Evolutionary conservation across 2,888 invertebrate species (phyloP).

Genomic region (Limenitis camilla): DNA sequence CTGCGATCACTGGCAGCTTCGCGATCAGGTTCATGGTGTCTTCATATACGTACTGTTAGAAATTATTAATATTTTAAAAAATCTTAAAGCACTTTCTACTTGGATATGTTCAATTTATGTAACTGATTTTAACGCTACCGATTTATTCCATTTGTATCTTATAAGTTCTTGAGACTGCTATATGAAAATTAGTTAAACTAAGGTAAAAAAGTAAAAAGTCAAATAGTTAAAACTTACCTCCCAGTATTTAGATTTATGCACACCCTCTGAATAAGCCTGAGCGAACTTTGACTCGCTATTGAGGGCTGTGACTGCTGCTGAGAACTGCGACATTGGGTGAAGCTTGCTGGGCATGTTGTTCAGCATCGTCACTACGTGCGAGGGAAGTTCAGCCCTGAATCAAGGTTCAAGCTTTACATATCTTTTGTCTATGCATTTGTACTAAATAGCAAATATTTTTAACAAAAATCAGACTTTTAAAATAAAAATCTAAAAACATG

Average conservation of each 20-base stretch:
- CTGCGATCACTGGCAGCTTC: constrained; percentile 94
- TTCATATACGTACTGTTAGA: constrained; percentile 82
- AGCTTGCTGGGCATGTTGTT: constrained; percentile 92
- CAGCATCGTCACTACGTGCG: constrained; percentile 93
- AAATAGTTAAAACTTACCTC: constrained; percentile 64
- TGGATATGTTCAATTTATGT: too few relatives aligned
- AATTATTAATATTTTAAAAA: constrained; percentile 1
- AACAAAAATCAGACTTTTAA: background rate
- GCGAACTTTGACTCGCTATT: constrained; percentile 95
- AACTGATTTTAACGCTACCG: too few relatives aligned
- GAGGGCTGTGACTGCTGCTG: constrained; percentile 91
- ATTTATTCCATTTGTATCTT: too few relatives aligned
- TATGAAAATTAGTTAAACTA: too few relatives aligned
- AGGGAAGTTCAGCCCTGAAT: constrained; percentile 88
- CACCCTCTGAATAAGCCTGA: constrained; percentile 90
- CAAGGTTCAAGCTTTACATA: background rate
- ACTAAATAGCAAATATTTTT: too few relatives aligned
- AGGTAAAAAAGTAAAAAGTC: too few relatives aligned
- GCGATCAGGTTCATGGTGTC: constrained; percentile 97
- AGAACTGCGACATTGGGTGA: constrained; percentile 97
- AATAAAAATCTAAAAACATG: too few relatives aligned
- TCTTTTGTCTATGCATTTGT: too few relatives aligned
- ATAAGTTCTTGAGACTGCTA: too few relatives aligned
- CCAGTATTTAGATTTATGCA: constrained; percentile 93
- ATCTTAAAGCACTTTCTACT: background rate